Percentiles rank a stretch among this genome's conserved stretches.
Conservation (phyloP, 2,797 vertebrate genomes). For the Lepilemur septentrionalis region DNA sequence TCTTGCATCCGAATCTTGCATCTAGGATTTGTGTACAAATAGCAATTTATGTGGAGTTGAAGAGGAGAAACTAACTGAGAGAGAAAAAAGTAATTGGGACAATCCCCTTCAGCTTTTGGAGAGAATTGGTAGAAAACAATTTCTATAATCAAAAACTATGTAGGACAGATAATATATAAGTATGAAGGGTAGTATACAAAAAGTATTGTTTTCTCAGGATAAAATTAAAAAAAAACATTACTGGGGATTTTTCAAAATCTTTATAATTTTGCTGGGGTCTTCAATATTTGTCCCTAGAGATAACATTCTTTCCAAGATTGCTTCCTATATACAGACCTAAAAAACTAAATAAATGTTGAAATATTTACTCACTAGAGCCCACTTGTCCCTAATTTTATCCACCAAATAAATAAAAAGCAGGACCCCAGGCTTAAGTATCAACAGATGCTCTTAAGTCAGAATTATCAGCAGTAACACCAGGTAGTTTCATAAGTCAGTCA, state of each 20-base stretch:
- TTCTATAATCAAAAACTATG: slow-evolving; percentile 31
- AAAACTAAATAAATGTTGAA: slow-evolving; percentile 24
- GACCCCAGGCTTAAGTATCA: neutral
- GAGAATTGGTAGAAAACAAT: slow-evolving; percentile 34
- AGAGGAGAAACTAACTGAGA: neutral
- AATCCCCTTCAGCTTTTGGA: slow-evolving; percentile 7
- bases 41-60: slow-evolving; percentile 30
- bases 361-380: slow-evolving; percentile 38
- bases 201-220: slow-evolving; percentile 60
- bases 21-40: neutral
- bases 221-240: slow-evolving; percentile 35
- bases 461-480: slow-evolving; percentile 26
- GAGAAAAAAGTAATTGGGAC: neutral
- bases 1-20: neutral
- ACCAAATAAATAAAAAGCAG: slow-evolving; percentile 42
- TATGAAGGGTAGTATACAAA: slow-evolving; percentile 30
- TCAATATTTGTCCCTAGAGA: slow-evolving; percentile 32
- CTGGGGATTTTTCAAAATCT: slow-evolving; percentile 3
- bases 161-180: neutral
- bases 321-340: slow-evolving; percentile 45
- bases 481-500: slow-evolving; percentile 37
- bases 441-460: slow-evolving; percentile 39
- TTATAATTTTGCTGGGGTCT: slow-evolving; percentile 47
- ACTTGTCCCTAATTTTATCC: slow-evolving; percentile 12
- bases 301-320: slow-evolving; percentile 45